Conservation (phyloP, 2,797 vertebrate genomes). For the Emydoidea blandingii region DNA sequence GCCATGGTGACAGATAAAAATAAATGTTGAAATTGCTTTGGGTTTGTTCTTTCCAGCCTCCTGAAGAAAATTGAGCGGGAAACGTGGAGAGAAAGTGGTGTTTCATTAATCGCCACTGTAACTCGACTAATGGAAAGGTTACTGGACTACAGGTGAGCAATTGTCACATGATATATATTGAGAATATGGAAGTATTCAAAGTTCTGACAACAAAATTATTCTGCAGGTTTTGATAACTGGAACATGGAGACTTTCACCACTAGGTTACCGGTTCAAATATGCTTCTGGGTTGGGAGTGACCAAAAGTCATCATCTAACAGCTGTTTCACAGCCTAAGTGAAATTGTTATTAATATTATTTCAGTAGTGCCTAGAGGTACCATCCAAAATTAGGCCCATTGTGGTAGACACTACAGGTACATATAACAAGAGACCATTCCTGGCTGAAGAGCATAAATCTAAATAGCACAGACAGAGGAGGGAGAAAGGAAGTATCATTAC, state of each 20-base stretch:
- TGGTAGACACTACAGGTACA: not conserved
- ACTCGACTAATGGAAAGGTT: constrained; percentile 98
- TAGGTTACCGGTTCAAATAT: constrained; percentile 31
- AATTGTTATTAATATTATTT: not conserved
- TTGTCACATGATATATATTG: not conserved
- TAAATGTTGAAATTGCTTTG: constrained; percentile 79
- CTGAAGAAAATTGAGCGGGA: constrained; percentile 99
- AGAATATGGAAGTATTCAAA: not conserved
- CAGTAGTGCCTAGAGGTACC: constrained; percentile 43
- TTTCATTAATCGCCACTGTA: constrained; percentile 97
- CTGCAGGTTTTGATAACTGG: constrained; percentile 1
- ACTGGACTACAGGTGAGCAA: constrained; percentile 94
- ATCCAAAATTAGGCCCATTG: not conserved
- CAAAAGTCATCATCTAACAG: constrained; percentile 34
- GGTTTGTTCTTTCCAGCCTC: constrained; percentile 85
- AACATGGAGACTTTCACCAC: not conserved
- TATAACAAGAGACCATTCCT: constrained; percentile 19
- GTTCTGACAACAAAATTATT: not conserved
- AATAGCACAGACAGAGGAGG: not conserved
- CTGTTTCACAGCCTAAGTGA: constrained; percentile 38
- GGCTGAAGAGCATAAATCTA: not conserved
- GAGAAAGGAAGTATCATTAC: not conserved
- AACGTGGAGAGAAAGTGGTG: constrained; percentile 98
- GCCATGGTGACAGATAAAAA: constrained; percentile 84
- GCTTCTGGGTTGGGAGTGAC: constrained; percentile 22